Conservation (phyloP, 2,797 vertebrate genomes). For the Sus cebifrons region DNA sequence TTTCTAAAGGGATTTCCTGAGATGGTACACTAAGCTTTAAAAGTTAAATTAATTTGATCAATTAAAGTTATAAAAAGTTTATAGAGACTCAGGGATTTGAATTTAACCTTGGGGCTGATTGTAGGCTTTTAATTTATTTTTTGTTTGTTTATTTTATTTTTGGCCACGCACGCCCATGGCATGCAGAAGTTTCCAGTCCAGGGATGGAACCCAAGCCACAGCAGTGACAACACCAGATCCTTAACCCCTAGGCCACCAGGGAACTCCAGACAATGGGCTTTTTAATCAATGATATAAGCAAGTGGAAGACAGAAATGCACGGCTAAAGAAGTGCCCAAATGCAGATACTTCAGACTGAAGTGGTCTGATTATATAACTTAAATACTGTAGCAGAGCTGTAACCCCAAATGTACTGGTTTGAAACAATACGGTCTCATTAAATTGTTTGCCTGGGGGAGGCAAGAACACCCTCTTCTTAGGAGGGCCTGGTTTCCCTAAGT, state of each 20-base stretch:
- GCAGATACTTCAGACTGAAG: neutral
- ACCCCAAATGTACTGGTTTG: neutral
- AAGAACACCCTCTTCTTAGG: neutral
- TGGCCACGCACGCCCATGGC: no score
- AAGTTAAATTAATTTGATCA: slow-evolving; percentile 48
- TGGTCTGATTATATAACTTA: neutral
- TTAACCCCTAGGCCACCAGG: no score
- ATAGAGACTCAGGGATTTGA: neutral
- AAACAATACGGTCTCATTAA: slow-evolving; percentile 8
- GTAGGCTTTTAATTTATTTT: neutral
- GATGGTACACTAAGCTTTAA: neutral
- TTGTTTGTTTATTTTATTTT: no score
- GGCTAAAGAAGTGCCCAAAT: neutral
- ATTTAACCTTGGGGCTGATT: slow-evolving; percentile 6
- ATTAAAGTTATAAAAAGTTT: slow-evolving; percentile 12
- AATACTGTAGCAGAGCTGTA: neutral
- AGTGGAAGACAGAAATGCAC: neutral
- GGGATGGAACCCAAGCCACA: no score
- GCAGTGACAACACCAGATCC: no score
- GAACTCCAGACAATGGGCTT: neutral
- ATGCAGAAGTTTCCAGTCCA: no score
- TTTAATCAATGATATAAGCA: slow-evolving; percentile 22
- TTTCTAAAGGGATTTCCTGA: neutral
- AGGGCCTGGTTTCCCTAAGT: neutral
- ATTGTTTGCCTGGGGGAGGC: neutral